phyloP scores from a whole-genome alignment of 2,888 invertebrate species.

The Andrena hattorfiana region DNA sequence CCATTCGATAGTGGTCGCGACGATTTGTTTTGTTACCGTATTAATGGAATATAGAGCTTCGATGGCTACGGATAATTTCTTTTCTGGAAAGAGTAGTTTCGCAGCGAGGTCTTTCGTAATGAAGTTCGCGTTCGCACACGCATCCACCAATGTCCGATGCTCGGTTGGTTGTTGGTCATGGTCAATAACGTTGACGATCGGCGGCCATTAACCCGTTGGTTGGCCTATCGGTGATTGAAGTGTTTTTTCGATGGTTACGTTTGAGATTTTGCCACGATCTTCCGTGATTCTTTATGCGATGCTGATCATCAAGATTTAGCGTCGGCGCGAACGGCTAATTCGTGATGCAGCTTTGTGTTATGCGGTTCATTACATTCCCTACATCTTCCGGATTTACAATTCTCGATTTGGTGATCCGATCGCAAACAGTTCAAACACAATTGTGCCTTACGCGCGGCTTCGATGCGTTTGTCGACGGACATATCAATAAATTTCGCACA shows the following conservation, averaged over 20 bases:
- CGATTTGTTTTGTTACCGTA: background rate
- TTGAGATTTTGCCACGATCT: no score
- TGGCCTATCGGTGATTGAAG: background rate
- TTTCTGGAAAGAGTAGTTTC: background rate
- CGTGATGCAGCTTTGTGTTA: background rate
- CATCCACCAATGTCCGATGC: background rate
- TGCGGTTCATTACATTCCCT: background rate
- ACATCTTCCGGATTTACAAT: background rate
- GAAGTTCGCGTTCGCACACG: constrained; percentile 3
- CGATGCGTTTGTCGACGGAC: no score
- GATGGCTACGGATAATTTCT: background rate
- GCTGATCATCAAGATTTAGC: no score
- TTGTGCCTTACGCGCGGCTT: no score
- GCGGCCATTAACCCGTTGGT: background rate
- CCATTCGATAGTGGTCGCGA: background rate
- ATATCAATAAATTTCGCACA: no score
- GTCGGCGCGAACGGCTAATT: background rate
- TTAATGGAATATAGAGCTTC: background rate
- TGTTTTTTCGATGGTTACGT: background rate
- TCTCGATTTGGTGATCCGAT: background rate
- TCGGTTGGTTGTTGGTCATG: background rate
- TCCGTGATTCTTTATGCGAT: background rate
- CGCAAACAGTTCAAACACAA: background rate
- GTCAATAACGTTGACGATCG: background rate
- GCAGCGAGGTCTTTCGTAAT: background rate